Conservation (phyloP, 2,888 invertebrate species). For the Acanthococcus lagerstroemiae region DNA sequence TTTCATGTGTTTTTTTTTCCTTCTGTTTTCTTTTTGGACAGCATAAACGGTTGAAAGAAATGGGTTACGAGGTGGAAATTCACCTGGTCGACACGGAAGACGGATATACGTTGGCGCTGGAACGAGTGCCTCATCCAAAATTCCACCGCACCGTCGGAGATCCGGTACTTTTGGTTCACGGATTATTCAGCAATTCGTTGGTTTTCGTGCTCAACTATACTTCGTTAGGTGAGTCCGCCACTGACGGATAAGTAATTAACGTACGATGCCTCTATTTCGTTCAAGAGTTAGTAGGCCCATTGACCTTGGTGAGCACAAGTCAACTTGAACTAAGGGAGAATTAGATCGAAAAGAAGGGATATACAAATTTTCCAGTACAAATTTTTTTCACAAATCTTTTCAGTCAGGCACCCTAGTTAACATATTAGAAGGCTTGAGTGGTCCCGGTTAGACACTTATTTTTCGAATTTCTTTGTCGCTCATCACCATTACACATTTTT, state of each 20-base stretch:
- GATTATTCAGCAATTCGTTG: constrained; percentile 32
- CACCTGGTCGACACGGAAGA: constrained; percentile 32
- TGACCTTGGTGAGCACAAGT: too few relatives aligned
- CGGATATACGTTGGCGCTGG: constrained; percentile 32
- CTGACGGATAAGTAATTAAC: too few relatives aligned
- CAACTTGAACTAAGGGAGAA: too few relatives aligned
- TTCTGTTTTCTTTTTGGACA: constrained; percentile 29
- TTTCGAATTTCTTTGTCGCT: too few relatives aligned
- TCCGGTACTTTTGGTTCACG: constrained; percentile 34
- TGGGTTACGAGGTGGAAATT: constrained; percentile 33
- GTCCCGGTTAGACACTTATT: too few relatives aligned
- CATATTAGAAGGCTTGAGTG: too few relatives aligned
- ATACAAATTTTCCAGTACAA: neutral
- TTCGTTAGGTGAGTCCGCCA: constrained; percentile 33
- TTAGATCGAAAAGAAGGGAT: neutral
- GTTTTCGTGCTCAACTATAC: constrained; percentile 32
- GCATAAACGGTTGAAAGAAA: constrained; percentile 29
- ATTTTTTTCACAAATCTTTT: neutral
- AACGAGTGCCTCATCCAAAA: constrained; percentile 33
- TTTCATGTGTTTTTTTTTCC: constrained; percentile 7
- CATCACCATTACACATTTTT: too few relatives aligned
- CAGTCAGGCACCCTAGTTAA: too few relatives aligned
- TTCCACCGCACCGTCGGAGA: constrained; percentile 1
- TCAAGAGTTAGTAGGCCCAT: too few relatives aligned
- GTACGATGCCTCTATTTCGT: too few relatives aligned